phyloP scores from a whole-genome alignment of 2,888 invertebrate species.

The Argyresthia goedartella region DNA sequence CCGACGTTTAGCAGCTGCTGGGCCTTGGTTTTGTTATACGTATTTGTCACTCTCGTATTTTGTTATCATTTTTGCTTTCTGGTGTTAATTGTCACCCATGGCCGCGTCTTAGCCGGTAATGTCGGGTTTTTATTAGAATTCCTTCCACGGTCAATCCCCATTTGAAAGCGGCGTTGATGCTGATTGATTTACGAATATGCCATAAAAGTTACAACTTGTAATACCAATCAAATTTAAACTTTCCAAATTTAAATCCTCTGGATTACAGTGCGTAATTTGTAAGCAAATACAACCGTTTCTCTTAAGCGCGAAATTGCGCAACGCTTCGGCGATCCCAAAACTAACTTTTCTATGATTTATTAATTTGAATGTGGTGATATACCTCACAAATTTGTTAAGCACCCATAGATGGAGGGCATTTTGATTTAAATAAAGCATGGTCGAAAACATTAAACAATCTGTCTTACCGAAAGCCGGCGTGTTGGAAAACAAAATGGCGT shows the following conservation, averaged over 20 bases:
- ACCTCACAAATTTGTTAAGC: slow-evolving; percentile 51
- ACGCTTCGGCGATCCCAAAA: slow-evolving; percentile 10
- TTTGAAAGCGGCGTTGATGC: too few relatives aligned
- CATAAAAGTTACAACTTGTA: too few relatives aligned
- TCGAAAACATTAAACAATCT: too few relatives aligned
- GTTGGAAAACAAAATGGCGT: too few relatives aligned
- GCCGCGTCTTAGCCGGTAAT: neutral
- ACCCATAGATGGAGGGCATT: slow-evolving; percentile 31
- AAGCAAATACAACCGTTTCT: too few relatives aligned
- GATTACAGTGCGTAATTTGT: too few relatives aligned
- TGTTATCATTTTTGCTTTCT: neutral
- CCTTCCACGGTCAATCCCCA: too few relatives aligned
- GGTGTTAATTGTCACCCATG: neutral
- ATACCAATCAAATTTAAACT: too few relatives aligned
- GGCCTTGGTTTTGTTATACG: neutral
- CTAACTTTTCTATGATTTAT: slow-evolving; percentile 26
- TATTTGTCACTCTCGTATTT: neutral
- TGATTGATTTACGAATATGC: too few relatives aligned
- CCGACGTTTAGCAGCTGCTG: neutral
- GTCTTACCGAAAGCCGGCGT: too few relatives aligned
- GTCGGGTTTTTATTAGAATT: neutral
- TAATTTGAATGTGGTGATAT: slow-evolving; percentile 34
- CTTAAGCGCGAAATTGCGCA: slow-evolving; percentile 31
- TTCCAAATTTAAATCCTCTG: too few relatives aligned
- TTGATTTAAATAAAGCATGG: too few relatives aligned